Evolutionary conservation across 2,113 vertebrate species (phyloP).

Genomic region (Brachyistius frenatus): DNA sequence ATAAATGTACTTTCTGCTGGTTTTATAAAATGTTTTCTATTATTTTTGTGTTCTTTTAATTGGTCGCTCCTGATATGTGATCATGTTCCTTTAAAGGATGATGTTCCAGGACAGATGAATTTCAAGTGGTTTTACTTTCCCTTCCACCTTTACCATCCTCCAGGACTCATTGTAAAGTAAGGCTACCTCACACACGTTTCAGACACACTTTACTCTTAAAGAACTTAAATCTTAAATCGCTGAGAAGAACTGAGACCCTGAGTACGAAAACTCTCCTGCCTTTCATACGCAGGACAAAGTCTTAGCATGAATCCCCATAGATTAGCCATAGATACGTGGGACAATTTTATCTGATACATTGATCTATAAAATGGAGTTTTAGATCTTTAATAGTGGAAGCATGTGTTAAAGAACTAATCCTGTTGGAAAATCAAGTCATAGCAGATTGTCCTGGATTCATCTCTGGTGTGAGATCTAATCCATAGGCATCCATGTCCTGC

Average conservation of each 20-base stretch:
- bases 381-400: constrained; percentile 36
- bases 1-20: too few relatives aligned
- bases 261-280: constrained; percentile 7
- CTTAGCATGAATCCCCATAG: not conserved
- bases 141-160: too few relatives aligned
- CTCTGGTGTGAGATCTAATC: constrained; percentile 68
- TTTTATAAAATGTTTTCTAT: too few relatives aligned
- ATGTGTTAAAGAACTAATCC: constrained; percentile 65
- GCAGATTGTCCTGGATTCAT: constrained; percentile 70
- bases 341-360: not conserved
- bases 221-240: constrained; percentile 4
- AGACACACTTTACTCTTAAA: constrained; percentile 9
- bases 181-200: not conserved
- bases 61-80: too few relatives aligned
- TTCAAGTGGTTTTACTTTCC: too few relatives aligned
- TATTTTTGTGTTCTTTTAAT: too few relatives aligned
- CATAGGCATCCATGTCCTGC: constrained; percentile 36
- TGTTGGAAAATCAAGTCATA: constrained; percentile 57
- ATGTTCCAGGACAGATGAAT: too few relatives aligned
- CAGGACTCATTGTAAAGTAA: not conserved
- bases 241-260: constrained; percentile 4
- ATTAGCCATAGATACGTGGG: not conserved
- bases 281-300: not conserved
- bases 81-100: too few relatives aligned
- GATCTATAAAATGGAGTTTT: constrained; percentile 35